Base-by-base conservation (phyloP, 2,888 invertebrate species). In the Acheta domesticus region DNA sequence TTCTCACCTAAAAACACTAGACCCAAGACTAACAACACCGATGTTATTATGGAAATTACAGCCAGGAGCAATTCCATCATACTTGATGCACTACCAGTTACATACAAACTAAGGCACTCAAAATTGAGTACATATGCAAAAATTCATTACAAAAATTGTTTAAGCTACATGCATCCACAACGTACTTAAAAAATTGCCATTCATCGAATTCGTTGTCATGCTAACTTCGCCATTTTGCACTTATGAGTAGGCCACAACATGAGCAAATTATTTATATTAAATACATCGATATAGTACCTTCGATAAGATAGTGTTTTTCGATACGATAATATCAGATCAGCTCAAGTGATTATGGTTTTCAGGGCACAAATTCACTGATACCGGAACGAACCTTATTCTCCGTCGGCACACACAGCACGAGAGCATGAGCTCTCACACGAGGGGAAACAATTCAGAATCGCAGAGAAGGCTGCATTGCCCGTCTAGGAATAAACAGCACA, bases 1-100 rank as follows among this genome's bases (percentile, higher is more conserved):
- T 80, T 83, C 87, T 90, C 89, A 92, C 92, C 92, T 85, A 91
- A 86, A 81, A 88, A 84, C 83, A 91, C 90, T 83, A 91, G 89
- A 80, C 89, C 86, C 84, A 89, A 87, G 82, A 91, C 90, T 84
- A 91, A 87, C 83, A 88, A 85, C 83, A 91, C 86, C 82, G 91
- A 90, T 82, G 89, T 89, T 84, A 91, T 83, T 83, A 91, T 87
- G 80, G 91, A 90, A 83, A 91, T 86, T 81, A 87, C 86, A 82
- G 89, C 88, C 82, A 89, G 85, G 82, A 87, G 50, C 74, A 82
- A 76, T 73, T 82, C 81, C 80, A 78, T 80, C 80, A 80, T 80
- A 77, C 12, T 79, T 73, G 49, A 48, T 36, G 62, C 74, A 79
- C 79, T 21, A 23, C 48, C 77, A 73, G n/a, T 75, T 73, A 77